Percentiles rank a stretch among this genome's conserved stretches.
Conservation (phyloP, 35 echinoderm and acorn worm genomes). For the Amphiura filiformis region DNA sequence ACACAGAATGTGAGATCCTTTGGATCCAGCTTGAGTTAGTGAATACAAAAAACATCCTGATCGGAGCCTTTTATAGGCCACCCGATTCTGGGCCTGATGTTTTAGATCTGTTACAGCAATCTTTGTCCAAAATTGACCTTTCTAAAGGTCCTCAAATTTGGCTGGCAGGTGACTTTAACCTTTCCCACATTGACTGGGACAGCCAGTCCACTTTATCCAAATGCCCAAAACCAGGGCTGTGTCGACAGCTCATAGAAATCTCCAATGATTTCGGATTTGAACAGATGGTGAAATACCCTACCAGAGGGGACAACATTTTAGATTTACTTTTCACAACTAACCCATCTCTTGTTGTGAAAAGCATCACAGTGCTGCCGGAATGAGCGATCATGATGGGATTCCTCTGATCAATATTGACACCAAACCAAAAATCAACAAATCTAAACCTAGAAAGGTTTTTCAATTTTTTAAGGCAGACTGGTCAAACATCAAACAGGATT, state of each 20-base stretch:
- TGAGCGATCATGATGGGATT: constrained; percentile 25
- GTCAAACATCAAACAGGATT: background rate
- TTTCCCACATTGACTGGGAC: constrained; percentile 27
- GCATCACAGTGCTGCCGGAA: background rate
- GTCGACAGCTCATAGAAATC: background rate
- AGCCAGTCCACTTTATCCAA: background rate
- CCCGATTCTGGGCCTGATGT: background rate
- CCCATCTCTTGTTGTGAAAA: constrained; percentile 26
- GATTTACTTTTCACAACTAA: constrained; percentile 19
- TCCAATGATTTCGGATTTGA: background rate
- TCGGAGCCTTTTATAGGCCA: constrained; percentile 5
- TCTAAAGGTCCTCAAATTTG: background rate
- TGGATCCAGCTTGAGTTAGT: background rate
- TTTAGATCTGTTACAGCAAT: background rate
- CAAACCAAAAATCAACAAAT: background rate
- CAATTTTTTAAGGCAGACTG: background rate
- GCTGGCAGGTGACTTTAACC: constrained; percentile 26
- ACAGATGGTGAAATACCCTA: constrained; percentile 17
- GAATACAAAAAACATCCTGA: background rate
- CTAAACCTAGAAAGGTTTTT: background rate
- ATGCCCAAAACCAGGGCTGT: background rate
- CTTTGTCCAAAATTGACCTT: background rate
- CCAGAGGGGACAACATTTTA: constrained; percentile 5
- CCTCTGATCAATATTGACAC: background rate
- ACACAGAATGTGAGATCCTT: background rate